Evolutionary conservation across 2,113 vertebrate genomes (phyloP).

Genomic region (Urocolius indicus): DNA sequence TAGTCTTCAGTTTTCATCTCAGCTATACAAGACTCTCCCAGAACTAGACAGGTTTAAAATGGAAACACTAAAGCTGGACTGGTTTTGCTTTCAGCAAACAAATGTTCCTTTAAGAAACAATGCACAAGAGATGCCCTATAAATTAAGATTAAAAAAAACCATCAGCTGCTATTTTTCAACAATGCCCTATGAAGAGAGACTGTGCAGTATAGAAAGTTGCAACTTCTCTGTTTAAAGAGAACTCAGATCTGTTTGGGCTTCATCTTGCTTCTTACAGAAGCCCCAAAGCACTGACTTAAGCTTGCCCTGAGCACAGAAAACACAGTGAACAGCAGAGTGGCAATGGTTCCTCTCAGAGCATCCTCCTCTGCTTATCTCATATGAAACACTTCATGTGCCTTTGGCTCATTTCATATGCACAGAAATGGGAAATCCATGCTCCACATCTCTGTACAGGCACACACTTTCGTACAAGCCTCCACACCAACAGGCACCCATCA

Average conservation of each 20-base stretch:
- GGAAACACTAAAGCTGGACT: not conserved
- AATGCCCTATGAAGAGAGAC: not conserved
- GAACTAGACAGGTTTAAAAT: slow-evolving; percentile 10
- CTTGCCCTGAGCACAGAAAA: accelerated
- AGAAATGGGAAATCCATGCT: accelerated
- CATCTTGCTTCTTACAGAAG: not conserved
- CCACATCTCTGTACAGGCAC: not conserved
- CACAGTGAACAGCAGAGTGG: not conserved
- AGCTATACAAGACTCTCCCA: not conserved
- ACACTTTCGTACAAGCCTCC: not conserved
- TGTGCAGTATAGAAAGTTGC: not conserved
- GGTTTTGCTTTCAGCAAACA: not conserved
- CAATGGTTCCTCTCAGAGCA: not conserved
- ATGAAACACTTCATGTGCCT: accelerated
- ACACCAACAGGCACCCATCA: not conserved
- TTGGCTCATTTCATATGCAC: not conserved
- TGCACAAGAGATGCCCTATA: not conserved
- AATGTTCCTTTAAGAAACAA: not conserved
- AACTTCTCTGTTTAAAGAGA: not conserved
- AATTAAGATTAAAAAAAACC: not conserved
- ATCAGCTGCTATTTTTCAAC: not conserved
- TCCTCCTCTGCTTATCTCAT: not conserved
- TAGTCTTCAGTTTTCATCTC: not conserved
- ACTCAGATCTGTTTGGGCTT: not conserved
- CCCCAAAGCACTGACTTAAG: not conserved